Evolutionary conservation across 2,113 vertebrate genomes (phyloP).

Genomic region (Silurus asotus): DNA sequence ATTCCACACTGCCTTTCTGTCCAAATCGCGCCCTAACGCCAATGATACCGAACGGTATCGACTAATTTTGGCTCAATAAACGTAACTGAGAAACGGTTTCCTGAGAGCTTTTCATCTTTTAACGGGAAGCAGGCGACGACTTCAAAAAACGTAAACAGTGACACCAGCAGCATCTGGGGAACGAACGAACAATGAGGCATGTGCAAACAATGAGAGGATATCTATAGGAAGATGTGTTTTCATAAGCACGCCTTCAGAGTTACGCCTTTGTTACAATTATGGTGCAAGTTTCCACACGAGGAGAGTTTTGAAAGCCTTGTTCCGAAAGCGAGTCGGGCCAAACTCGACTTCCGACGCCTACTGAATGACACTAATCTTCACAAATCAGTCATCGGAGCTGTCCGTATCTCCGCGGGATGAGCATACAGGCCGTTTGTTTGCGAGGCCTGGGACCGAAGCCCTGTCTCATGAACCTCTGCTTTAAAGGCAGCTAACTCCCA

Average conservation of each 20-base stretch:
- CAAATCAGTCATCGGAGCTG: conserved; percentile 44
- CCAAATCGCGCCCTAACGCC: neutral
- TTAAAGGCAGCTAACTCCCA: conserved; percentile 48
- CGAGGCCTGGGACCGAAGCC: conserved; percentile 40
- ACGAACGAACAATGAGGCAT: neutral
- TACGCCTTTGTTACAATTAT: conserved; percentile 47
- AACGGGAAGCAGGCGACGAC: neutral
- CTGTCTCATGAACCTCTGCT: conserved; percentile 40
- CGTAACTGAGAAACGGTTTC: neutral
- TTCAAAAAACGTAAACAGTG: conserved; percentile 4
- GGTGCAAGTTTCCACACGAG: conserved; percentile 62
- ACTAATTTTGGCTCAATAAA: too few species aligned
- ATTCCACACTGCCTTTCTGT: neutral
- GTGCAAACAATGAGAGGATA: conserved; percentile 23
- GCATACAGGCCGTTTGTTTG: conserved; percentile 59
- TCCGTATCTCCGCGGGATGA: conserved; percentile 36
- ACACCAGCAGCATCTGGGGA: neutral
- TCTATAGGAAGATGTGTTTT: conserved; percentile 21
- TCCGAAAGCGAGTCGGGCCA: conserved; percentile 31
- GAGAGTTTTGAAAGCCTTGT: conserved; percentile 52
- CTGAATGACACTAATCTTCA: conserved; percentile 65
- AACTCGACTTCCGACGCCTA: conserved; percentile 58
- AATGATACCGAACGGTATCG: too few species aligned
- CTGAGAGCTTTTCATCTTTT: neutral
- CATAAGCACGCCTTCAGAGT: conserved; percentile 27